Base-by-base conservation (phyloP, 2,888 invertebrate genomes). In the Acanthococcus lagerstroemiae region DNA sequence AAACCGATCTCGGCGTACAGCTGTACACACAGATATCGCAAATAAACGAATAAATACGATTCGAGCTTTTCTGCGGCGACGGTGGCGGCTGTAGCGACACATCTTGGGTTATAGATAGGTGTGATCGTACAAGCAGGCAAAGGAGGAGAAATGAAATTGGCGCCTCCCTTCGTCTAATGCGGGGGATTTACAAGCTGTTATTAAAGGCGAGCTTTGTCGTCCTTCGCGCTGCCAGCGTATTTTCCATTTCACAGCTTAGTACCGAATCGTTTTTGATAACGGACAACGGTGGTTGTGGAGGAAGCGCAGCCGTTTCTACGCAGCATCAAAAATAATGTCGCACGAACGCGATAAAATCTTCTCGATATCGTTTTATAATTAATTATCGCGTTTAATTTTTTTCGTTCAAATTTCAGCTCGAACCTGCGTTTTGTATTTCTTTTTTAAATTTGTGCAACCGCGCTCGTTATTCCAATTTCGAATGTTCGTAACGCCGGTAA, bases 141-240 rank as follows among this genome's bases (percentile, higher is more conserved):
- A 63, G 63, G 63, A 63, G 63, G 63, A 63, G 63, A 63, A 52
- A 63, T 63, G 54, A 63, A 54, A 63, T 52, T 63, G 63, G 63
- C 63, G 63, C 63, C 63, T 63, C 63, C 63, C 63, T 61, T 63
- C 63, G 50, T 52, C 27, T 37, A 37, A 26, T 63, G 37, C 58
- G 22, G 37, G 46, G 58, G 58, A 58, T 58, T 58, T 30, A 58
- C 58, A 46, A 58, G 58, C 58, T 44, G 58, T 58, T 58, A 58
- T 45, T 45, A 58, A 44, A 25, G 58, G 46, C 45, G 22, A 58
- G 22, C 58, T 58, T 58, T 57, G 44, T 46, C 58, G 46, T 46
- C 24, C 46, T 45, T 58, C 58, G 45, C 58, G 58, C 25, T 46
- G 46, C 46, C 44, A 58, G 44, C 58, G 58, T 58, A 58, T 46